Evolutionary conservation across 1,140 invertebrate species (phyloP).

Genomic region (Episyrphus balteatus): DNA sequence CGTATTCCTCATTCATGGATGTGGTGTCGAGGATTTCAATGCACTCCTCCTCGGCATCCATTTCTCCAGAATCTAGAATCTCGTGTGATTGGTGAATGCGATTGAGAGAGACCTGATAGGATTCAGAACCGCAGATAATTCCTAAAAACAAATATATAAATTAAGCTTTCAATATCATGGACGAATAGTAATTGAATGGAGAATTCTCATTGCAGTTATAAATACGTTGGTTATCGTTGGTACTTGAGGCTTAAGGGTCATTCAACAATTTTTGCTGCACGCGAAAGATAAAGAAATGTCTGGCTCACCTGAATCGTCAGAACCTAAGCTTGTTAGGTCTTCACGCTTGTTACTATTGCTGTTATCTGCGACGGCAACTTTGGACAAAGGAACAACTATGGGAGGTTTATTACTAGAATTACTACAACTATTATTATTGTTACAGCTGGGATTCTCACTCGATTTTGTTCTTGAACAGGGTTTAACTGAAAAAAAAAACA

Average conservation of each 20-base stretch:
- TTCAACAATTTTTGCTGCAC: too few relatives aligned
- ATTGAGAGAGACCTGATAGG: slow-evolving; percentile 37
- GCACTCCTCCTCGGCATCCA: slow-evolving; percentile 44
- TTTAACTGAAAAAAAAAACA: slow-evolving; percentile 16
- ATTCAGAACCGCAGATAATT: slow-evolving; percentile 63
- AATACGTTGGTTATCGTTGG: too few relatives aligned
- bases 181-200: too few relatives aligned
- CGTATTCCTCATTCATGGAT: slow-evolving; percentile 35
- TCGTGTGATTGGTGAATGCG: slow-evolving; percentile 47
- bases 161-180: too few relatives aligned
- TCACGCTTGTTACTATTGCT: slow-evolving; percentile 42
- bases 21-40: slow-evolving; percentile 34
- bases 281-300: background rate
- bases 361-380: slow-evolving; percentile 10
- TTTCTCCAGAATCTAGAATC: slow-evolving; percentile 57
- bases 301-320: slow-evolving; percentile 62
- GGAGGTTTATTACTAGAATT: background rate
- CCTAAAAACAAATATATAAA: slow-evolving; percentile 27
- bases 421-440: slow-evolving; percentile 14
- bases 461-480: slow-evolving; percentile 29
- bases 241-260: too few relatives aligned
- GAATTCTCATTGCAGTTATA: too few relatives aligned
- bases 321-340: slow-evolving; percentile 64
- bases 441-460: slow-evolving; percentile 17
- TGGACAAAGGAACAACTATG: background rate